Percentiles rank a stretch among this genome's conserved stretches.
Evolutionary conservation across 2,797 vertebrate species (phyloP).

Genomic region (Chloroceryle inda): DNA sequence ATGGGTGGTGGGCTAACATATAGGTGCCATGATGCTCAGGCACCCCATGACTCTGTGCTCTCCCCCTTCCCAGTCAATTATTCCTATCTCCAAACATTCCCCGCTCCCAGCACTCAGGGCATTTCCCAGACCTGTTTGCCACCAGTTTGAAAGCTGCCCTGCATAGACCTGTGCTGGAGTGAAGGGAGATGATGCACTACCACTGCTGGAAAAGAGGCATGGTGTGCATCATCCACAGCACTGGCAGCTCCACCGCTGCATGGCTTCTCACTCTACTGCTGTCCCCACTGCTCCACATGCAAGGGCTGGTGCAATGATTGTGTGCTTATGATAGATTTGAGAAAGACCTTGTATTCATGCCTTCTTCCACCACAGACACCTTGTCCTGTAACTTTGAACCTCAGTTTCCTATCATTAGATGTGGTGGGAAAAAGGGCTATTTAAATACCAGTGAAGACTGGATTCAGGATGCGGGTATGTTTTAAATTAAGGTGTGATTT

Average conservation of each 20-base stretch:
- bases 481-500: constrained; percentile 45
- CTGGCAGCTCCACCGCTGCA: background rate
- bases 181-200: background rate
- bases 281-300: fast-evolving
- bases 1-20: background rate
- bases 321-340: background rate
- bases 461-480: background rate
- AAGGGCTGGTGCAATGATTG: background rate
- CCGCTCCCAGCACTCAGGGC: too few species aligned
- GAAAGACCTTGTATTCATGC: background rate
- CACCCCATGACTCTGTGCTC: background rate
- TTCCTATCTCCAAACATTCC: background rate
- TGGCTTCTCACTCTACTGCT: background rate
- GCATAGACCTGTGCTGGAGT: too few species aligned
- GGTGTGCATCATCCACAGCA: background rate
- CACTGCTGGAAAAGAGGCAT: background rate
- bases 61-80: background rate
- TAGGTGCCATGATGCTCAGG: background rate
- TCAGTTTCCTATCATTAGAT: background rate
- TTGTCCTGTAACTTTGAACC: background rate
- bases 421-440: background rate
- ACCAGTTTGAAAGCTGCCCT: background rate
- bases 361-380: background rate
- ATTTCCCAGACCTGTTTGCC: background rate
- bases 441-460: background rate